Evolutionary conservation across 2,888 invertebrate species (phyloP).

Genomic region (Hyposoter dolosus): DNA sequence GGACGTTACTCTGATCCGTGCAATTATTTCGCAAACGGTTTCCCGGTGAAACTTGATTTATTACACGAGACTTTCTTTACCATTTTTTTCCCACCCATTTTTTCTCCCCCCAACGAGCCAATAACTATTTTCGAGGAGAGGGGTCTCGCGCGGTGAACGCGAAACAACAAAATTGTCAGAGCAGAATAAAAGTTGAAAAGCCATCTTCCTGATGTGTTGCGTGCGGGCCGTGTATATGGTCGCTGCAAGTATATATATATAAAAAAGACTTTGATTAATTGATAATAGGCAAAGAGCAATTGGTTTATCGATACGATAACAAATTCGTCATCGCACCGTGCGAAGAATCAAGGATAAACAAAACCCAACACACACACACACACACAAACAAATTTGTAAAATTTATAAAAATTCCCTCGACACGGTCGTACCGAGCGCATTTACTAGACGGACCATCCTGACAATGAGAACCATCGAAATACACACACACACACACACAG

Average conservation of each 20-base stretch:
- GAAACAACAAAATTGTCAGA: not conserved
- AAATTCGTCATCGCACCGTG: not conserved
- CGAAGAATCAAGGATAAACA: not conserved
- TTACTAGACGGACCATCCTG: slow-evolving; percentile 75
- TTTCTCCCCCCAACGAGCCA: not conserved
- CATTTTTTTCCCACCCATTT: no score
- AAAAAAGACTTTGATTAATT: slow-evolving; percentile 60
- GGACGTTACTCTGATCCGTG: slow-evolving; percentile 64
- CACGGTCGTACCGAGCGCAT: slow-evolving; percentile 84
- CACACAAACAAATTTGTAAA: not conserved
- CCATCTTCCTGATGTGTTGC: no score
- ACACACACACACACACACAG: slow-evolving; percentile 8
- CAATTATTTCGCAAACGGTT: slow-evolving; percentile 54
- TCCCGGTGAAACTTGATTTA: not conserved
- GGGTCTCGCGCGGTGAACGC: no score
- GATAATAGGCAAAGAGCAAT: slow-evolving; percentile 63
- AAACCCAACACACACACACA: not conserved
- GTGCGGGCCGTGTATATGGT: no score
- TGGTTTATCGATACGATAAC: slow-evolving; percentile 77
- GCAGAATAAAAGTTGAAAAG: not conserved
- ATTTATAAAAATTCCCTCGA: slow-evolving; percentile 55
- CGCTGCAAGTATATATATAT: no score
- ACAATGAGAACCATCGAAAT: no score
- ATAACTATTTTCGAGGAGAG: no score
- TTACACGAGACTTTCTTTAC: no score